A percentile compares a stretch with the other conserved stretches of the same genome.
These are phyloP conservation scores for Ephialtes manifestator DNA, from an alignment of 2,888 invertebrate species.

Conservation along the genomic window DNA sequence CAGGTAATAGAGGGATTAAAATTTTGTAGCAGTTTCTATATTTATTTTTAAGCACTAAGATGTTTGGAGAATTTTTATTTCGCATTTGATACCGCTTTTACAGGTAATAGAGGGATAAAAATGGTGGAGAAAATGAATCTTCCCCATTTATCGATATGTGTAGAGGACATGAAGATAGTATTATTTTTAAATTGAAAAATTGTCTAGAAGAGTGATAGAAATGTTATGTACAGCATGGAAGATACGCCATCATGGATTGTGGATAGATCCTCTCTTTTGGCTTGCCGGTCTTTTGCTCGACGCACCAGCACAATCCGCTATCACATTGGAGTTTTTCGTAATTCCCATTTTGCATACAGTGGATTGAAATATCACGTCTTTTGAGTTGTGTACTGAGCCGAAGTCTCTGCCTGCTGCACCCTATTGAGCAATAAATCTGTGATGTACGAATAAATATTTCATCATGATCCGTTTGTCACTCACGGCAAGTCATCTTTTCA, in stretches of 20 bases:
- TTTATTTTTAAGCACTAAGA: no score
- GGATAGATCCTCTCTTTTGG: slow-evolving; percentile 86
- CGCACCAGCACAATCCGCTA: slow-evolving; percentile 91
- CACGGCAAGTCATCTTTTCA: slow-evolving; percentile 90
- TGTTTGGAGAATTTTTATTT: no score
- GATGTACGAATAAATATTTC: neutral
- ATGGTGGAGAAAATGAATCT: no score
- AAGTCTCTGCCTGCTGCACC: slow-evolving; percentile 88
- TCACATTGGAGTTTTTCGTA: slow-evolving; percentile 91
- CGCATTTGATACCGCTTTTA: no score
- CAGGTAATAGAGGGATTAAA: no score
- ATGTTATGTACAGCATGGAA: slow-evolving; percentile 89
- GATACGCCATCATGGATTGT: slow-evolving; percentile 87
- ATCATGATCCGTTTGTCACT: slow-evolving; percentile 73
- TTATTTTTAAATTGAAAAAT: neutral
- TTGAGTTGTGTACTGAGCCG: slow-evolving; percentile 86
- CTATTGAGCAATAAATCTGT: slow-evolving; percentile 84
- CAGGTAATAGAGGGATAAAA: no score
- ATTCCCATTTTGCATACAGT: slow-evolving; percentile 89
- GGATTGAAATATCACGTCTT: slow-evolving; percentile 87
- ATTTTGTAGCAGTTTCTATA: no score
- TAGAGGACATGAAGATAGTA: neutral
- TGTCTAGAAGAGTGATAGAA: neutral
- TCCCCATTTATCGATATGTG: no score
- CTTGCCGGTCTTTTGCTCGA: slow-evolving; percentile 88